Percentiles rank a stretch among this genome's conserved stretches.
Conservation (phyloP, 2,888 invertebrate genomes). For the Epinotia bilunana region DNA sequence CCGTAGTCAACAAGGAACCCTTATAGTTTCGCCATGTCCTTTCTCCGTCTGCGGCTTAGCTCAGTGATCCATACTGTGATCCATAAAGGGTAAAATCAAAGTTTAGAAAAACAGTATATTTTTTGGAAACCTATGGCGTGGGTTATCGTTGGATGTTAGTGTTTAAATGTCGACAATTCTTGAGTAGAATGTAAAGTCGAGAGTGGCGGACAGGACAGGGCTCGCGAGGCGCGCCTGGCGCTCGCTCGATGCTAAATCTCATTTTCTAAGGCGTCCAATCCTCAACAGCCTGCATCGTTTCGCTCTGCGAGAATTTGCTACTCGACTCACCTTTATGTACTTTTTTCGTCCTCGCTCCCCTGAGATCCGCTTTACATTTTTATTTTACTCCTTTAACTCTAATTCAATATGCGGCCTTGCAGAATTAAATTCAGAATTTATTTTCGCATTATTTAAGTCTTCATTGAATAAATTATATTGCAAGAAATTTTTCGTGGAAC, state of each 20-base stretch:
- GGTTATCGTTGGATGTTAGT: no score
- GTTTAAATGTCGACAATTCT: constrained; percentile 12
- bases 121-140: no score
- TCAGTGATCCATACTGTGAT: no score
- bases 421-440: constrained; percentile 73
- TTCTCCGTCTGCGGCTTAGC: no score
- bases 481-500: constrained; percentile 9
- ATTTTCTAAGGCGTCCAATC: constrained; percentile 63
- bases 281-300: constrained; percentile 57
- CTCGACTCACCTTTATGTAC: constrained; percentile 50
- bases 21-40: no score
- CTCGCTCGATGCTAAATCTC: constrained; percentile 63
- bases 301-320: constrained; percentile 55
- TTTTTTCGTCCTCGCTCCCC: constrained; percentile 64
- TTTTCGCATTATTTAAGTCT: constrained; percentile 72
- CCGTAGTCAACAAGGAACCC: no score
- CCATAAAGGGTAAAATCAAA: no score
- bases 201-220: constrained; percentile 7
- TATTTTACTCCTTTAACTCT: constrained; percentile 76
- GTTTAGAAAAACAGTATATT: no score
- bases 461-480: constrained; percentile 61
- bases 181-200: constrained; percentile 17
- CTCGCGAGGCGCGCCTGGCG: constrained; percentile 45
- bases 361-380: constrained; percentile 74
- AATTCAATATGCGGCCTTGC: constrained; percentile 77